phyloP scores from a whole-genome alignment of 2,888 invertebrate species.

The Chironomus tentans region DNA sequence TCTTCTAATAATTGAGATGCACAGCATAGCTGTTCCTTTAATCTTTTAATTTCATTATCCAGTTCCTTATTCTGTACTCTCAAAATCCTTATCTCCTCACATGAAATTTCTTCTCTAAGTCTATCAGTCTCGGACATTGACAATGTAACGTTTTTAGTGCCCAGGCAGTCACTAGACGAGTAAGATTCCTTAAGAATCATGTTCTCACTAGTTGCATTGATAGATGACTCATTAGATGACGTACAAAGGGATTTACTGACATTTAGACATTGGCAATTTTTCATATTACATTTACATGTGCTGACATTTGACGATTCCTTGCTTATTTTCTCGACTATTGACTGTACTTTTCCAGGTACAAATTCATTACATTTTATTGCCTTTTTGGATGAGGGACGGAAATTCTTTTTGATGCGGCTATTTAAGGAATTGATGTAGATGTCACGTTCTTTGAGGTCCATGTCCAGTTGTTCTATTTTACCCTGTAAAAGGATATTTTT shows the following conservation, averaged over 20 bases:
- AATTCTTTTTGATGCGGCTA: neutral
- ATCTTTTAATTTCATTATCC: neutral
- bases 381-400: neutral
- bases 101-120: neutral
- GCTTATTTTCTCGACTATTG: neutral
- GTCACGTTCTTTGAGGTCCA: constrained; percentile 11
- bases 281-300: neutral
- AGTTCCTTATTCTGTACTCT: neutral
- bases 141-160: neutral
- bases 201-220: neutral
- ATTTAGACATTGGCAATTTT: neutral
- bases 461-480: neutral
- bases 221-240: neutral
- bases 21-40: neutral
- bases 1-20: neutral
- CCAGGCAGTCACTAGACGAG: no score
- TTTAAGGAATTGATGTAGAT: neutral
- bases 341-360: neutral
- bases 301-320: neutral
- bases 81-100: neutral
- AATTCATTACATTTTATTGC: neutral
- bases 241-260: neutral
- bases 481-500: neutral
- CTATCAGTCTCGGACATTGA: neutral
- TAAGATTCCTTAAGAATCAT: neutral